A percentile compares a stretch with the other conserved stretches of the same genome.
Evolutionary conservation across 2,888 invertebrate species (phyloP).

Genomic region (Drosophila hamatofila): DNA sequence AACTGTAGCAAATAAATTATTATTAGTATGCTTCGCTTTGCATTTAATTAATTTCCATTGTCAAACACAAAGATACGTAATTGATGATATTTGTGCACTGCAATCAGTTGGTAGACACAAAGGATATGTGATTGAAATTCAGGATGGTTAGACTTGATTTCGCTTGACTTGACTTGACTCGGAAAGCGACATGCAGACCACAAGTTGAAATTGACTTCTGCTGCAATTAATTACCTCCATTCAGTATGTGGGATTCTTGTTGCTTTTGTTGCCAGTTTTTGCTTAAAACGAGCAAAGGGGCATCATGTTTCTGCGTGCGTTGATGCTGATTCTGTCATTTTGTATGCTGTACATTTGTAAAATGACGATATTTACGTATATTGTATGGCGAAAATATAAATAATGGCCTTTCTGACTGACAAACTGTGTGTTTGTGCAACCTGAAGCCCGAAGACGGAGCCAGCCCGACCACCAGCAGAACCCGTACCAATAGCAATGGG

Average conservation of each 20-base stretch:
- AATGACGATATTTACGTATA: conserved; percentile 40
- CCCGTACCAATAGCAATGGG: conserved; percentile 2
- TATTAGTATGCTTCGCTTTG: conserved; percentile 14
- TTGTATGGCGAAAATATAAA: conserved; percentile 29
- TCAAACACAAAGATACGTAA: conserved; percentile 22
- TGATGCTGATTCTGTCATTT: conserved; percentile 13
- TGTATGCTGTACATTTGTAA: conserved; percentile 46
- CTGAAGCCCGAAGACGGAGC: conserved; percentile 35
- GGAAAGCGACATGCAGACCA: conserved; percentile 27
- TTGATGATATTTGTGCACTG: conserved; percentile 13
- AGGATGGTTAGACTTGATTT: conserved; percentile 8
- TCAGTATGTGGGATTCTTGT: conserved; percentile 18
- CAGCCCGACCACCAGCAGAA: conserved; percentile 5
- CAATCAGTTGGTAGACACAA: conserved; percentile 27
- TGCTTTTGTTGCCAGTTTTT: background rate
- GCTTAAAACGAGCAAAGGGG: conserved; percentile 10
- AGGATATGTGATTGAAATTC: conserved; percentile 20
- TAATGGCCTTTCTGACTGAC: conserved; percentile 20
- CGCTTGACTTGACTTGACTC: conserved; percentile 17
- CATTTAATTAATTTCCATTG: conserved; percentile 48
- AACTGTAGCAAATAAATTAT: conserved; percentile 57
- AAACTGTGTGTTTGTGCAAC: conserved; percentile 25
- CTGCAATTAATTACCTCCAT: conserved; percentile 63
- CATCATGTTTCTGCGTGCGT: background rate
- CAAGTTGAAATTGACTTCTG: conserved; percentile 45